Conservation (phyloP, 2,797 vertebrate genomes). For the Rhadinocentrus ornatus region DNA sequence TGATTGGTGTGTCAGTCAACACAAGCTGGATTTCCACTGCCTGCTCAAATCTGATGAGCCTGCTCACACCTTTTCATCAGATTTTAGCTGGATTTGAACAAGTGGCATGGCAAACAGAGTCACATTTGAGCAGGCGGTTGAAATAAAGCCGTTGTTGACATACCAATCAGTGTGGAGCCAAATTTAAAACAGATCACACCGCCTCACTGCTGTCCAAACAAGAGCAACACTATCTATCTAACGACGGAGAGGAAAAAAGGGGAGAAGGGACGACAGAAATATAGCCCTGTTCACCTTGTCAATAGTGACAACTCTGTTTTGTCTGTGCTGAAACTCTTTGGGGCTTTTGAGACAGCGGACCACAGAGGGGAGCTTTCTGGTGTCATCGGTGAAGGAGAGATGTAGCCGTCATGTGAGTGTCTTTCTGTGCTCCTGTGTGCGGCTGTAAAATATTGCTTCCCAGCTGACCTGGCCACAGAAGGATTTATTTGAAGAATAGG, state of each 20-base stretch:
- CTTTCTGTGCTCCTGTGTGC: slow-evolving; percentile 30
- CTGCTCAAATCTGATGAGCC: slow-evolving; percentile 70
- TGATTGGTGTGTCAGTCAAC: slow-evolving; percentile 69
- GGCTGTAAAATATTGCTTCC: slow-evolving; percentile 51
- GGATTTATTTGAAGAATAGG: slow-evolving; percentile 66
- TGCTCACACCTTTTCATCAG: slow-evolving; percentile 62
- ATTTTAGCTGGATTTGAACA: slow-evolving; percentile 60
- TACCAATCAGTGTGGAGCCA: slow-evolving; percentile 62
- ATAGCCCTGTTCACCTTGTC: slow-evolving; percentile 32
- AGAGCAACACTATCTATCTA: slow-evolving; percentile 22
- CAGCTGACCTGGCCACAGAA: slow-evolving; percentile 33
- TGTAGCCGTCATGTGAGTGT: slow-evolving; percentile 60
- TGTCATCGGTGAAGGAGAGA: slow-evolving; percentile 59
- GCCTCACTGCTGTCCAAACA: slow-evolving; percentile 64
- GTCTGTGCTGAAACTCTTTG: slow-evolving; percentile 55
- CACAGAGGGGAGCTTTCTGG: slow-evolving; percentile 53
- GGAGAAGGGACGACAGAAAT: slow-evolving; percentile 4
- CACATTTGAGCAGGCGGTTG: slow-evolving; percentile 73
- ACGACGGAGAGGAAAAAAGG: slow-evolving; percentile 5
- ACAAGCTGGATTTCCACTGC: slow-evolving; percentile 53
- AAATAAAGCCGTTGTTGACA: slow-evolving; percentile 75
- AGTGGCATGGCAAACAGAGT: slow-evolving; percentile 66
- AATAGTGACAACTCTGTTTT: slow-evolving; percentile 67
- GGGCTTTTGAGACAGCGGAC: slow-evolving; percentile 58
- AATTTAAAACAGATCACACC: slow-evolving; percentile 67